A percentile compares a stretch with the other conserved stretches of the same genome.
These are phyloP conservation scores for Drosophila micromelanica DNA, from an alignment of 1,140 invertebrate genomes.

Conservation along the genomic window DNA sequence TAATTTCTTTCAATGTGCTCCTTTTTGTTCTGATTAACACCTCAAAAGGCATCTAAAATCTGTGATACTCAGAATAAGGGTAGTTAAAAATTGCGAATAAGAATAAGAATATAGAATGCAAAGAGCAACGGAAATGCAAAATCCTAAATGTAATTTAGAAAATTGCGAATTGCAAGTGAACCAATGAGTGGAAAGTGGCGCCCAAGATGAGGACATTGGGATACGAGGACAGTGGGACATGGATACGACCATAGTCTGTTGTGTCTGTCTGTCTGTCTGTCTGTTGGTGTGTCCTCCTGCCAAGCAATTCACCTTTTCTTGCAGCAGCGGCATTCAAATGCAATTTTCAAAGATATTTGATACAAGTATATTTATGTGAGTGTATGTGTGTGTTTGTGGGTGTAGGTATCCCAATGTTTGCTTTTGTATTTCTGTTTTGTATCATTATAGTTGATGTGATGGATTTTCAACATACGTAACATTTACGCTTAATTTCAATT, in stretches of 20 bases:
- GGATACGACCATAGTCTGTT: slow-evolving; percentile 14
- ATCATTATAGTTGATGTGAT: slow-evolving; percentile 5
- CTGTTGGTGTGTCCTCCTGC: no score
- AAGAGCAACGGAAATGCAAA: slow-evolving; percentile 59
- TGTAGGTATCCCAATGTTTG: background rate
- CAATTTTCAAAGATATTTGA: slow-evolving; percentile 22
- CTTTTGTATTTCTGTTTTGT: slow-evolving; percentile 4
- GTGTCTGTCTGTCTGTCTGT: slow-evolving; percentile 9
- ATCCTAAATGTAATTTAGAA: slow-evolving; percentile 76
- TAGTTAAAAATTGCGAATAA: slow-evolving; percentile 6
- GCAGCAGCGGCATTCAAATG: slow-evolving; percentile 28
- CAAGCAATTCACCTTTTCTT: slow-evolving; percentile 48
- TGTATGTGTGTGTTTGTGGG: background rate
- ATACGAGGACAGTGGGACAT: background rate
- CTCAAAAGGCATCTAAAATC: slow-evolving; percentile 5
- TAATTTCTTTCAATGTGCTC: background rate
- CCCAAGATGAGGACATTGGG: background rate
- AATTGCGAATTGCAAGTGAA: slow-evolving; percentile 54
- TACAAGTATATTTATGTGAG: background rate
- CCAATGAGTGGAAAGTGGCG: slow-evolving; percentile 3
- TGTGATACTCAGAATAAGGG: background rate
- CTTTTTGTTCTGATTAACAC: background rate
- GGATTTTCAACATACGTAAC: background rate
- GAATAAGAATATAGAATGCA: slow-evolving; percentile 5
- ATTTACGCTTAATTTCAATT: slow-evolving; percentile 19